Percentiles rank a stretch among this genome's conserved stretches.
phyloP scores from a whole-genome alignment of 92 coral and sea anemone species.

The Heteractis magnifica region DNA sequence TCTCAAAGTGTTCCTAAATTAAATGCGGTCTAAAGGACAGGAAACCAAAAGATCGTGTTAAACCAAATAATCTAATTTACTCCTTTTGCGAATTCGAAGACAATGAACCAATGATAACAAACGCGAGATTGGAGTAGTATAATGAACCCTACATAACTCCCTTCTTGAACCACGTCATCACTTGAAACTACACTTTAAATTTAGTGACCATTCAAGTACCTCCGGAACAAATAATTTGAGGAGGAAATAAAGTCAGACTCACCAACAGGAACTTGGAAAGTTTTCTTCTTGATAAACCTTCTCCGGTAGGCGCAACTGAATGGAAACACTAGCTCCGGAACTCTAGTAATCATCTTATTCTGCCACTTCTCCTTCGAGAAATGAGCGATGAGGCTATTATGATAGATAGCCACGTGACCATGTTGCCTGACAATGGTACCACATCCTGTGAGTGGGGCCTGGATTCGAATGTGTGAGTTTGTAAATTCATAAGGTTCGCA shows the following conservation, averaged over 20 bases:
- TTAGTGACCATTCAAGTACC: too few relatives aligned
- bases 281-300: constrained; percentile 4
- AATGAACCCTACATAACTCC: too few relatives aligned
- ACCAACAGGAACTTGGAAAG: constrained; percentile 13
- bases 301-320: constrained; percentile 42
- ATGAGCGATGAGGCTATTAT: constrained; percentile 35
- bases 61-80: too few relatives aligned
- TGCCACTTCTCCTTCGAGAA: constrained; percentile 9
- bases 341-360: constrained; percentile 9
- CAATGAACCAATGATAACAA: too few relatives aligned
- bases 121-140: too few relatives aligned
- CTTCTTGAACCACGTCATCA: too few relatives aligned
- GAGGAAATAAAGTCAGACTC: neutral
- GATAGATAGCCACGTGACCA: constrained; percentile 29
- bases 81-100: too few relatives aligned
- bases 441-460: constrained; percentile 57
- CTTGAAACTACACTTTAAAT: too few relatives aligned
- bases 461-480: constrained; percentile 40
- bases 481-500: constrained; percentile 51
- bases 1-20: too few relatives aligned
- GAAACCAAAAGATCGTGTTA: too few relatives aligned
- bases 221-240: too few relatives aligned
- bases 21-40: too few relatives aligned
- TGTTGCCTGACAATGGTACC: constrained; percentile 43
- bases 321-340: constrained; percentile 35